Evolutionary conservation across 2,888 invertebrate genomes (phyloP).

Genomic region (Yponomeuta malinellus): DNA sequence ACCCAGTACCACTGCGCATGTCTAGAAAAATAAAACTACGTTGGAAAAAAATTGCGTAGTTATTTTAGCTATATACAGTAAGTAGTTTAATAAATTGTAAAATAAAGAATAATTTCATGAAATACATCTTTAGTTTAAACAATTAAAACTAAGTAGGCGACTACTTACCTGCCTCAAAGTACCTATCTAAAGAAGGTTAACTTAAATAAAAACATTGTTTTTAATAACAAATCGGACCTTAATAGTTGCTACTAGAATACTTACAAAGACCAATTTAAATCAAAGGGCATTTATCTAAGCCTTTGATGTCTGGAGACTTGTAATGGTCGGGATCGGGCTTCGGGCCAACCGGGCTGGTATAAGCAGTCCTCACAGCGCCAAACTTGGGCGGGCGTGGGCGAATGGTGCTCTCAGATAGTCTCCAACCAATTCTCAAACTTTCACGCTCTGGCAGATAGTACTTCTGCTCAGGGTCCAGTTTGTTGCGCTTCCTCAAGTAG

Average conservation of each 20-base stretch:
- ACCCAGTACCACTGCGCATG: not conserved
- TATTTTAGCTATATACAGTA: not conserved
- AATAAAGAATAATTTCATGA: not conserved
- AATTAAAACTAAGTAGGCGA: too few species aligned
- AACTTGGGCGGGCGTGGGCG: not conserved
- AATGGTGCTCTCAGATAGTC: not conserved
- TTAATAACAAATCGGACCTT: too few species aligned
- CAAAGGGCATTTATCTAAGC: not conserved
- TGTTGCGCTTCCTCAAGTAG: slow-evolving; percentile 34
- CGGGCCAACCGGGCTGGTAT: slow-evolving; percentile 34
- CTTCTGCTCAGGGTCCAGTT: not conserved
- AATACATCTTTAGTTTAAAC: too few species aligned
- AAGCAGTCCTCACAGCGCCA: slow-evolving; percentile 15
- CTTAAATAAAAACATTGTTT: too few species aligned
- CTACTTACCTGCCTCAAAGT: too few species aligned
- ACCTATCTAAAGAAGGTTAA: too few species aligned
- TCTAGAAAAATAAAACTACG: not conserved
- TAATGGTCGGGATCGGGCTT: slow-evolving; percentile 35
- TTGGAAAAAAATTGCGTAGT: not conserved
- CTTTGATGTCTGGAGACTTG: not conserved
- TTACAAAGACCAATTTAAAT: not conserved
- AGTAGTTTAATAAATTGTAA: not conserved
- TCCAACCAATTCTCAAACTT: not conserved
- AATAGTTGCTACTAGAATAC: not conserved
- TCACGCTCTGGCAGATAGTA: not conserved